Evolutionary conservation across 2,113 vertebrate genomes (phyloP), one percentile per base, ranked within the genome.

Genomic region (Syngnathus scovelli): DNA sequence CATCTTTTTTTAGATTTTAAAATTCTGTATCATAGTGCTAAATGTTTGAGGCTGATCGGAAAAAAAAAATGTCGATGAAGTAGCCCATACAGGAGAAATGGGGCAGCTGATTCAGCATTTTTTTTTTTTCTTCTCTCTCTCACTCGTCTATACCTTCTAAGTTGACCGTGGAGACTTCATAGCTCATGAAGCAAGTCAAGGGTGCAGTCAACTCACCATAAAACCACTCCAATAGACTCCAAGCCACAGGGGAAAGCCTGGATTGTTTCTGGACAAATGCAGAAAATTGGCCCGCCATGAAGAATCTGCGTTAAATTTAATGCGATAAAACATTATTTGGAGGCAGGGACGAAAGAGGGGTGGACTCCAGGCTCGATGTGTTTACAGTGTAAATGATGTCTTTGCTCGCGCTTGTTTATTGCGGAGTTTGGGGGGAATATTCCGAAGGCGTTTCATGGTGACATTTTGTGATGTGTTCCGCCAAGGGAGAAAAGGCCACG

Each of bases 401-500:
- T 43, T 16, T 7, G 46, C 48, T 73, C 61, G 49, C 74, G 66
- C 62, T 55, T 81, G 82, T 86, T 88, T 81, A 74, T 83, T 73
- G 84, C 64, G 7, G 69, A 65, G 71, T 80, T 86, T 72, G 56
- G 66, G 67, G 81, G 68, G 81, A 80, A 79, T 81, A 73, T 83
- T 89, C 71, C 1, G 60, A 72, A 68, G 69, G 72, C 69, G 56
- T 85, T 82, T 83, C 76, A 75, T 56, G 51, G 75, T 83, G 83
- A 85, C 83, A 84, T 88, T 86, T 89, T 79, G 78, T 55, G 75
- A 83, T 78, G 82, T 76, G 82, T 84, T 86, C 74, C 64, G 68
- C 81, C 51, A 68, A 74, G 77, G 72, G 71, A 85, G 80, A 79
- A 78, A 69, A 75, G 81, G 80, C 82, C 64, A 69, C 11, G 51